A percentile compares a stretch with the other conserved stretches of the same genome.
These are phyloP conservation scores for Polypedilum pembai DNA, from an alignment of 1,140 invertebrate genomes.

Conservation along the genomic window DNA sequence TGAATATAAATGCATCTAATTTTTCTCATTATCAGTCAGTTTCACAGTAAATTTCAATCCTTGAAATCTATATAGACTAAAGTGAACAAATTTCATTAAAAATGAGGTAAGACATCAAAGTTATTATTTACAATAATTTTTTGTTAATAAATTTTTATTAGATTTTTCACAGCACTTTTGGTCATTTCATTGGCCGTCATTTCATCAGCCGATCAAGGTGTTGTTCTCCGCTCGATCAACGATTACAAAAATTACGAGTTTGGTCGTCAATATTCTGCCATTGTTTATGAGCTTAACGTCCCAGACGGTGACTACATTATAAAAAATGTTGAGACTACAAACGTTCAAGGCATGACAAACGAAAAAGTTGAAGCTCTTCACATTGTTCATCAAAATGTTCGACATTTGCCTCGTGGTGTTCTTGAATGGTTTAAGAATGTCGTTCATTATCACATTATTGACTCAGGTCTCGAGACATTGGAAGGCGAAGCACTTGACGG, in stretches of 20 bases:
- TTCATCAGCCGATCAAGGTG: not conserved
- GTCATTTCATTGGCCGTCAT: not conserved
- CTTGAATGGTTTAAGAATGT: not conserved
- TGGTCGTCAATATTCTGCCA: not conserved
- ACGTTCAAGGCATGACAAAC: not conserved
- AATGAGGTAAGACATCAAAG: too few relatives aligned
- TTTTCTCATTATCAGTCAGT: too few relatives aligned
- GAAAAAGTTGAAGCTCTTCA: not conserved
- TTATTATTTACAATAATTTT: too few relatives aligned
- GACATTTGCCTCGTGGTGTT: not conserved
- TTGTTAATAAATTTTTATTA: not conserved
- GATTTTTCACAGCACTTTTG: not conserved
- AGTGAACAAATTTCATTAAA: too few relatives aligned
- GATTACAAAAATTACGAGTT: not conserved
- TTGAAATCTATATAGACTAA: too few relatives aligned
- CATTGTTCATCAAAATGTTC: not conserved
- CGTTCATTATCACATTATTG: not conserved
- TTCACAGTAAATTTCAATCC: too few relatives aligned
- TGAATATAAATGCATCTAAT: too few relatives aligned
- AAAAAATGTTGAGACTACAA: not conserved
- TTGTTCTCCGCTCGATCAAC: not conserved
- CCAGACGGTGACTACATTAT: not conserved
- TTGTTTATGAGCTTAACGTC: not conserved
- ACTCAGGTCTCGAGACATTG: not conserved
- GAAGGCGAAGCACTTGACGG: not conserved